phyloP scores from a whole-genome alignment of 1,140 invertebrate species.

The Drosophila tristis region DNA sequence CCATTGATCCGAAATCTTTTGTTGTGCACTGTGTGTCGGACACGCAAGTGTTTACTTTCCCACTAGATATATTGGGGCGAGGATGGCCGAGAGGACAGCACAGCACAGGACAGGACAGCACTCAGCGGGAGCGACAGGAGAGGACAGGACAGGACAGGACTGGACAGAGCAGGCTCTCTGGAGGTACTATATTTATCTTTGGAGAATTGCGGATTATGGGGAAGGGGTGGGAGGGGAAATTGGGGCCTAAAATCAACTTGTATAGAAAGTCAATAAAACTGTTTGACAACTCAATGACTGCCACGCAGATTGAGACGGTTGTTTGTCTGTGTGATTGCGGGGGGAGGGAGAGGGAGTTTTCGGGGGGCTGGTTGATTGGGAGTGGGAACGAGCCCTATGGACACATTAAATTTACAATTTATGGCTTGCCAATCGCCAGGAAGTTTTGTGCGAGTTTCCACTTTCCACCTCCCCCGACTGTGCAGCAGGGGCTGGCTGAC shows the following conservation, averaged over 20 bases:
- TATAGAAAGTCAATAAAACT: conserved; percentile 71
- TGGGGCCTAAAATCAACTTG: conserved; percentile 44
- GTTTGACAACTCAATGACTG: conserved; percentile 67
- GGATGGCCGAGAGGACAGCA: background rate
- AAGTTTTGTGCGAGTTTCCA: conserved; percentile 28
- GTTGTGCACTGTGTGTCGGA: conserved; percentile 1
- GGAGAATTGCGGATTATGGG: background rate
- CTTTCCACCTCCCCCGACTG: background rate
- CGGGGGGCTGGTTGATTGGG: background rate
- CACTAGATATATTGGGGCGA: conserved; percentile 29
- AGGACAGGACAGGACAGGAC: background rate
- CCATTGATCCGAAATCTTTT: conserved; percentile 44
- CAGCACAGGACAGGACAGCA: conserved; percentile 11
- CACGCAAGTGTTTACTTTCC: conserved; percentile 62
- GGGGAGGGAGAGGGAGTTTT: too few relatives aligned
- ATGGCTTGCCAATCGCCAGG: conserved; percentile 43
- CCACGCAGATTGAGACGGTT: conserved; percentile 14
- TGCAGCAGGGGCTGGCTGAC: background rate
- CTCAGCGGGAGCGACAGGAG: background rate
- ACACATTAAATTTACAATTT: conserved; percentile 71
- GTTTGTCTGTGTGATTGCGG: conserved; percentile 4
- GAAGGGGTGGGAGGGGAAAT: background rate
- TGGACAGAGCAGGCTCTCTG: too few relatives aligned
- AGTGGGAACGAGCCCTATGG: conserved; percentile 22
- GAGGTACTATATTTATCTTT: conserved; percentile 40